Evolutionary conservation across 2,888 invertebrate genomes (phyloP), one percentile per base, ranked within the genome.

Genomic region (Lymantria monacha): DNA sequence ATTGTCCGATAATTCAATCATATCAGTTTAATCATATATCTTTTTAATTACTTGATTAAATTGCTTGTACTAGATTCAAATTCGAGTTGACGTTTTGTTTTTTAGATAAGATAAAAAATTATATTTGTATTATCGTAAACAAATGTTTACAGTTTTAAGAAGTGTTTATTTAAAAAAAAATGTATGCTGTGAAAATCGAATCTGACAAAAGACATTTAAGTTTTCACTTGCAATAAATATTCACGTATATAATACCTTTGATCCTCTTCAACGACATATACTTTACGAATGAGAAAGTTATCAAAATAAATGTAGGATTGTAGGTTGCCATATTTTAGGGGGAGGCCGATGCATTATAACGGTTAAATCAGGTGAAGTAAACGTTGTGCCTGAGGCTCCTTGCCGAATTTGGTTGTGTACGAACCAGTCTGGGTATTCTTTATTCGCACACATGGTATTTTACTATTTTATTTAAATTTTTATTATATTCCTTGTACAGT

Each of bases 251-350:
- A 66, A 69, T 67, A 53, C 59, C 61, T 63, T 57, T 64, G 71
- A 67, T 70, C 61, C 58, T 69, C 67, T 66, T 69, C 65, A 67
- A 58, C 51, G 46, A 51, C 46, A 63, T 57, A 61, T 61, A 57
- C 57, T 55, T 60, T 55, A 64, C 63, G 61, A 69, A 55, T 61
- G 78, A 74, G 85, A 86, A 86, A 85, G 85, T 83, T 78, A 76
- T 79, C 73, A 72, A 74, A 74, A 70, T 69, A 74, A 64, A 84
- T 81, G 86, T 85, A 74, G 86, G 80, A 74, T 81, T 85, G 61
- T 79, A 80, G 86, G 86, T 77, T 86, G 83, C 80, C 69, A 83
- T 85, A 85, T 82, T 85, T 87, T 84, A 83, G 80, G 79, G 65
- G 75, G 71, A 73, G 72, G 76, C 66, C 77, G 72, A 74, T 78